Percentiles rank a stretch among this genome's conserved stretches.
phyloP scores from a whole-genome alignment of 2,797 vertebrate species.

The Amblyopsis hoosieri region DNA sequence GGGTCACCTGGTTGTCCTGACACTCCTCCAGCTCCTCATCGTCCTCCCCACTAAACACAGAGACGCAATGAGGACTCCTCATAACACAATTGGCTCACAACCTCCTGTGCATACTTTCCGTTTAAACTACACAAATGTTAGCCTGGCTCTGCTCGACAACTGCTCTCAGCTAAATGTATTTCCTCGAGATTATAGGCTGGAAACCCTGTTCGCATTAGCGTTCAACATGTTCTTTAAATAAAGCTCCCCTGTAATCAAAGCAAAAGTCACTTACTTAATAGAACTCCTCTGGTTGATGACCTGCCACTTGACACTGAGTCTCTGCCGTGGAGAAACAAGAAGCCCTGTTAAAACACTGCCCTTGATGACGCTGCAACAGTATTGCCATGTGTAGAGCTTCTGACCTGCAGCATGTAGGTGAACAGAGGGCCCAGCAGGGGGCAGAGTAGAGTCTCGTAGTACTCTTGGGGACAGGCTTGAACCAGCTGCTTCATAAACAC shows the following conservation, averaged over 20 bases:
- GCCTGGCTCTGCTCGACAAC: too few relatives aligned
- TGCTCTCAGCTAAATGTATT: too few relatives aligned
- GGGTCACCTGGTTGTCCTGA: constrained; percentile 90
- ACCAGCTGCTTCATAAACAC: constrained; percentile 92
- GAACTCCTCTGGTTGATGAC: constrained; percentile 89
- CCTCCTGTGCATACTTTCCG: too few relatives aligned
- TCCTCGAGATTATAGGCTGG: too few relatives aligned
- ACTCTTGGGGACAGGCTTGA: constrained; percentile 88
- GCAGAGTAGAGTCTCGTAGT: constrained; percentile 87
- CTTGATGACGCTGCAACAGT: neutral
- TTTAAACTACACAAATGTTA: too few relatives aligned
- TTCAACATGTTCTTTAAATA: too few relatives aligned
- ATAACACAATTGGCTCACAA: neutral
- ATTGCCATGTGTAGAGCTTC: neutral
- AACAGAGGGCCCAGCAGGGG: constrained; percentile 92
- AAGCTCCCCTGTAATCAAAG: neutral
- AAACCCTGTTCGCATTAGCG: too few relatives aligned
- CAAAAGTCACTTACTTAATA: constrained; percentile 77
- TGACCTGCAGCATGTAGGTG: constrained; percentile 91
- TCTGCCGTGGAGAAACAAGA: constrained; percentile 70
- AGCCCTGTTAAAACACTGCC: neutral
- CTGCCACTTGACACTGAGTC: constrained; percentile 91
- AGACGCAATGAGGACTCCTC: neutral
- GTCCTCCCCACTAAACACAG: constrained; percentile 70
- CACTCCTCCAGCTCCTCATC: constrained; percentile 83